Evolutionary conservation across 2,113 vertebrate genomes (phyloP).

Genomic region (Phylloscopus trochilus): DNA sequence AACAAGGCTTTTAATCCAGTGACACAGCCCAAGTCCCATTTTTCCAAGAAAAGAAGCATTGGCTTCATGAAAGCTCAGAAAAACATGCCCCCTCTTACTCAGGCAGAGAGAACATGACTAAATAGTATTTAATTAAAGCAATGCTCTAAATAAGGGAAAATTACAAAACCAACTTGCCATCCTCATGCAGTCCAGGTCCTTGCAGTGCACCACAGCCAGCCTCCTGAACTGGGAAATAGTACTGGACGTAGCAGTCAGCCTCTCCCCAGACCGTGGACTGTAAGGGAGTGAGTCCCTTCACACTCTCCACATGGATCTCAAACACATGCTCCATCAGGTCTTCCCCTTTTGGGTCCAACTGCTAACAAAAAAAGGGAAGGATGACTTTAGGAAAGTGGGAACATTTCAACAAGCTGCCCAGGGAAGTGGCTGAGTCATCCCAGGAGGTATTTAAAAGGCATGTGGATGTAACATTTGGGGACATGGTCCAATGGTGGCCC

Average conservation of each 20-base stretch:
- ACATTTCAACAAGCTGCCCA: not conserved
- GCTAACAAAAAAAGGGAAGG: not conserved
- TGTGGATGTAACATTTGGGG: not conserved
- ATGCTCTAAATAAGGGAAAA: not conserved
- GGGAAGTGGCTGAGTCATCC: not conserved
- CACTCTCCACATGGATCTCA: slow-evolving; percentile 80
- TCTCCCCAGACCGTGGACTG: slow-evolving; percentile 97
- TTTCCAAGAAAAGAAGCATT: not conserved
- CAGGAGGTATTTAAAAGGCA: not conserved
- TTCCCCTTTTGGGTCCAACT: slow-evolving; percentile 48
- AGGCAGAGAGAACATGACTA: not conserved
- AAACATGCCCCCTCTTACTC: not conserved
- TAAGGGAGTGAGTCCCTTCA: slow-evolving; percentile 84
- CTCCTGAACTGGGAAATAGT: slow-evolving; percentile 86
- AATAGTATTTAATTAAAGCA: not conserved
- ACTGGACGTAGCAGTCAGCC: slow-evolving; percentile 94
- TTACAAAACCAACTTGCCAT: slow-evolving; percentile 64
- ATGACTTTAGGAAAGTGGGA: not conserved
- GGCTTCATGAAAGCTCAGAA: not conserved
- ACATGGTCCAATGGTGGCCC: not conserved
- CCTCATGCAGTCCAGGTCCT: slow-evolving; percentile 57
- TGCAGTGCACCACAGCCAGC: not conserved
- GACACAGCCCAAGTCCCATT: not conserved
- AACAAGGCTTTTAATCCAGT: not conserved
- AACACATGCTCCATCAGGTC: slow-evolving; percentile 86